Percentiles rank a stretch among this genome's conserved stretches.
phyloP scores from a whole-genome alignment of 2,113 vertebrate genomes.

The Seriola rivoliana region DNA sequence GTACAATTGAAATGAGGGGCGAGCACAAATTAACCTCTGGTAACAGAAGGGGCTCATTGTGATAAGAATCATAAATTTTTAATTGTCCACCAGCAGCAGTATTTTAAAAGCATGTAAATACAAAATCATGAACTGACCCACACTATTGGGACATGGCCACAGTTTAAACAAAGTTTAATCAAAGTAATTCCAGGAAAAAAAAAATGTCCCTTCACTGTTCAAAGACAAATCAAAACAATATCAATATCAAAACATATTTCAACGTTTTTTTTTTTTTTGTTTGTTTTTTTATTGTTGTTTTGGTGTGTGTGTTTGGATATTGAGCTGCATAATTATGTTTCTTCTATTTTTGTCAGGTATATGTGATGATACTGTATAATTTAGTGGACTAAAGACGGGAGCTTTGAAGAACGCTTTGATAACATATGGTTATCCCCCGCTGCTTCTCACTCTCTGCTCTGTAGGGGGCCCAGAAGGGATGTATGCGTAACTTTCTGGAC shows the following conservation, averaged over 20 bases:
- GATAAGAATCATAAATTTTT: slow-evolving; percentile 76
- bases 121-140: slow-evolving; percentile 66
- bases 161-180: slow-evolving; percentile 40
- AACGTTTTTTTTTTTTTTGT: slow-evolving; percentile 19
- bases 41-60: slow-evolving; percentile 72
- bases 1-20: slow-evolving; percentile 82
- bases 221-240: slow-evolving; percentile 5
- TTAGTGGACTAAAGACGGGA: slow-evolving; percentile 52
- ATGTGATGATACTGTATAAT: slow-evolving; percentile 72
- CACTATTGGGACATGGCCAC: neutral
- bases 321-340: slow-evolving; percentile 44
- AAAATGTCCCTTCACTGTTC: slow-evolving; percentile 6
- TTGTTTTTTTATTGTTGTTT: neutral
- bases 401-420: slow-evolving; percentile 80
- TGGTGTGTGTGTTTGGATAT: neutral
- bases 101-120: slow-evolving; percentile 68
- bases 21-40: slow-evolving; percentile 82
- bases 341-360: slow-evolving; percentile 68
- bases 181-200: slow-evolving; percentile 2
- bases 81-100: slow-evolving; percentile 75
- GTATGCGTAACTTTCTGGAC: slow-evolving; percentile 76
- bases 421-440: slow-evolving; percentile 77
- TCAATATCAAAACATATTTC: slow-evolving; percentile 2
- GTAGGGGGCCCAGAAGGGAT: slow-evolving; percentile 74
- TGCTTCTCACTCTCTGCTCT: slow-evolving; percentile 73